These are phyloP conservation scores for Cyclura pinguis DNA, from an alignment of 2,797 vertebrate species.

Conservation along the genomic window DNA sequence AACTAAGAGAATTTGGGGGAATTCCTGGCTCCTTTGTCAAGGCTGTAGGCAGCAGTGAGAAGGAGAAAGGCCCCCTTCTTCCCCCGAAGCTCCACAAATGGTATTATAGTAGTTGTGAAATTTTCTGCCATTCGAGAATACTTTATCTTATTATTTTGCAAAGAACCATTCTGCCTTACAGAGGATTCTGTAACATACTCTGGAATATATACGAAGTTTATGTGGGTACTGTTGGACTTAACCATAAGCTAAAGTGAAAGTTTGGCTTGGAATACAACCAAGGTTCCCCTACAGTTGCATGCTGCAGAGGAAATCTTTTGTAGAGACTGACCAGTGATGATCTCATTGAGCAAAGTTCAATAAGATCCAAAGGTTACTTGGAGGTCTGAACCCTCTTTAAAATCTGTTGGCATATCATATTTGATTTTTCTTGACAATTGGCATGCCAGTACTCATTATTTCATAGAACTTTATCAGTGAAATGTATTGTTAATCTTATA, in stretches of 20 bases:
- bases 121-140: background rate
- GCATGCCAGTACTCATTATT: conserved; percentile 15
- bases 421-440: background rate
- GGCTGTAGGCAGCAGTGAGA: no score
- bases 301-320: background rate
- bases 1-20: no score
- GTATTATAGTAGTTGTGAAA: background rate
- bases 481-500: conserved; percentile 15
- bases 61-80: no score
- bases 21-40: no score
- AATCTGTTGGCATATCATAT: background rate
- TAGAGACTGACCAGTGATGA: background rate
- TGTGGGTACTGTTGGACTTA: background rate
- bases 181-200: background rate
- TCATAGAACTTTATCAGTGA: conserved; percentile 1
- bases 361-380: background rate
- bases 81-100: no score
- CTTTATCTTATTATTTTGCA: background rate
- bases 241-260: background rate
- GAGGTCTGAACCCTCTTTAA: background rate
- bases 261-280: background rate
- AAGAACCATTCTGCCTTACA: background rate
- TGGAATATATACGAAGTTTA: background rate
- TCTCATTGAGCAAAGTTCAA: background rate
- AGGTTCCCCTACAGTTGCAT: no score